Evolutionary conservation across 2,797 vertebrate genomes (phyloP).

Genomic region (Nasua narica): DNA sequence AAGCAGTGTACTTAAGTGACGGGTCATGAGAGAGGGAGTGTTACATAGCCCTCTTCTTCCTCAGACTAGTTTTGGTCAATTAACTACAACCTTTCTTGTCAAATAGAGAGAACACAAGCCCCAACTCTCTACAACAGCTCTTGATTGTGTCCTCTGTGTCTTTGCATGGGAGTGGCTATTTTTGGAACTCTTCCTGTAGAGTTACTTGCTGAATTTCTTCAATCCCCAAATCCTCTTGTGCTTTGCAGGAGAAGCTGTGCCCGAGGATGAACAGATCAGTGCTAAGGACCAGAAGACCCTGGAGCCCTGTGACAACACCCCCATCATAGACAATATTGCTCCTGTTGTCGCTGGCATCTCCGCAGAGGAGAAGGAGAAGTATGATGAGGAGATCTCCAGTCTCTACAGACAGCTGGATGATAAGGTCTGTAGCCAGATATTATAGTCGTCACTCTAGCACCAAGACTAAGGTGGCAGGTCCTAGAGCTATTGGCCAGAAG

Average conservation of each 20-base stretch:
- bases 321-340: conserved; percentile 87
- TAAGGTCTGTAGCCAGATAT: conserved; percentile 84
- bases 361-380: conserved; percentile 87
- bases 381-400: conserved; percentile 89
- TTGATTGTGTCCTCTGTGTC: background rate
- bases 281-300: conserved; percentile 90
- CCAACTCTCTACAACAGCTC: background rate
- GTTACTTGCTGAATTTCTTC: background rate
- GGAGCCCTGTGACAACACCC: conserved; percentile 89
- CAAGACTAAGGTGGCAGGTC: background rate
- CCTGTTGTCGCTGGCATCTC: conserved; percentile 82
- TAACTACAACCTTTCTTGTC: conserved; percentile 5
- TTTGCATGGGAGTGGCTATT: background rate
- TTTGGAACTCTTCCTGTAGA: background rate
- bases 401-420: conserved; percentile 95
- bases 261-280: conserved; percentile 91
- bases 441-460: background rate
- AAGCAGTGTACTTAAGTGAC: background rate
- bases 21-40: background rate
- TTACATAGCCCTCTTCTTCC: background rate
- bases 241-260: conserved; percentile 90
- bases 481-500: background rate
- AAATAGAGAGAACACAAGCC: background rate
- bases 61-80: background rate
- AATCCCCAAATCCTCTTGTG: background rate